phyloP scores from a whole-genome alignment of 2,113 vertebrate genomes.

The Paramormyrops kingsleyae region DNA sequence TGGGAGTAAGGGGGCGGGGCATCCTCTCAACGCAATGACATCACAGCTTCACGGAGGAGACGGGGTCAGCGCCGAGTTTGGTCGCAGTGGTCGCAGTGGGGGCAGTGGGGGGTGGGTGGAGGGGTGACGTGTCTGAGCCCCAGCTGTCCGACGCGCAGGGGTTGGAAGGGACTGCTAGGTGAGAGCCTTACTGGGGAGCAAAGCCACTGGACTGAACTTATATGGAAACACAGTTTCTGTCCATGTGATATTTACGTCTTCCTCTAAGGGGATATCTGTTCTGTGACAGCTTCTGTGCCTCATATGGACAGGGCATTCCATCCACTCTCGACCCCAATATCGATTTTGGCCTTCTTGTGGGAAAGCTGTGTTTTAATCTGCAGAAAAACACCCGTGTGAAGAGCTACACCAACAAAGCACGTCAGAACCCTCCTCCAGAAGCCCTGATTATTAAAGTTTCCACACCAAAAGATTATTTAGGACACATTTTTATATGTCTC shows the following conservation, averaged over 20 bases:
- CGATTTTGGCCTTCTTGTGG: conserved; percentile 46
- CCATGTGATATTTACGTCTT: background rate
- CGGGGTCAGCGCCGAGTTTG: background rate
- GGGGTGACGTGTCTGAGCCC: no score
- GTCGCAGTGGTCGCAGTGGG: background rate
- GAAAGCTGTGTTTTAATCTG: conserved; percentile 48
- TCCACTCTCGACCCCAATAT: conserved; percentile 49
- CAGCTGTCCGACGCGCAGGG: background rate
- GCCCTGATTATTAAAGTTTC: background rate
- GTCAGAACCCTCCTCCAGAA: background rate
- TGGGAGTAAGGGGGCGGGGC: background rate
- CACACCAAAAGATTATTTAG: background rate
- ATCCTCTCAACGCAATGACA: background rate
- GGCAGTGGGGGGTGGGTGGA: no score
- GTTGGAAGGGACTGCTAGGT: background rate
- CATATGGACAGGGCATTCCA: conserved; percentile 35
- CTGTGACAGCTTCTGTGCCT: background rate
- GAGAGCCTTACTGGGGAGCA: background rate
- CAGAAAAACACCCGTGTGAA: conserved; percentile 11
- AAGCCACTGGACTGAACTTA: background rate
- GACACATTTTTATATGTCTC: background rate
- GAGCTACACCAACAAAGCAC: background rate
- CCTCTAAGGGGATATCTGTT: background rate
- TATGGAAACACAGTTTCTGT: background rate
- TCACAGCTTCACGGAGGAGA: background rate